Percentiles rank a stretch among this genome's conserved stretches.
Conservation (phyloP, 2,888 invertebrate species). For the Halocaridina rubra region DNA sequence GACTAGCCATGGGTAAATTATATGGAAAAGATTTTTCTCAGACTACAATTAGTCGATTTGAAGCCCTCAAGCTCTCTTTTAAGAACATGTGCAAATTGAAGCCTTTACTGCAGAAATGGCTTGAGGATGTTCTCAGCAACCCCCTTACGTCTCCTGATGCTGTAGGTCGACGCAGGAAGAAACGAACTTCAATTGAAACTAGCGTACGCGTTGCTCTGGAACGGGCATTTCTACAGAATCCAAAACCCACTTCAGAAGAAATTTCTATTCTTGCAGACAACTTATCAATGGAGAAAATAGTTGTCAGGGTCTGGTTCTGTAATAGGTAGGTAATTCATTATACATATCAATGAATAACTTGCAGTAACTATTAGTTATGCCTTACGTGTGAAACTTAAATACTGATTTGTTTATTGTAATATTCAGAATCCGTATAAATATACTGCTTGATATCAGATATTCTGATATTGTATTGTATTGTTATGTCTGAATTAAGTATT, state of each 20-base stretch:
- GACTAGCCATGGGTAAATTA: conserved; percentile 97
- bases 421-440: too few species aligned
- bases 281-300: conserved; percentile 97
- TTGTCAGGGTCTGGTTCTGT: conserved; percentile 92
- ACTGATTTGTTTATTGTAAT: too few species aligned
- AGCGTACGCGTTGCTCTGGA: conserved; percentile 92
- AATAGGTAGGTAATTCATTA: conserved; percentile 77
- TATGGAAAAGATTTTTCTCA: conserved; percentile 99
- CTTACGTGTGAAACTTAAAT: too few species aligned
- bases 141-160: conserved; percentile 85
- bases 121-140: conserved; percentile 88
- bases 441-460: too few species aligned
- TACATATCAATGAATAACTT: too few species aligned
- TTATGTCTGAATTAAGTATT: too few species aligned
- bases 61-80: conserved; percentile 97
- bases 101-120: conserved; percentile 96
- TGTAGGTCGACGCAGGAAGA: conserved; percentile 92
- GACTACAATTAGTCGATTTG: conserved; percentile 98
- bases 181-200: conserved; percentile 95
- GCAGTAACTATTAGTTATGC: too few species aligned
- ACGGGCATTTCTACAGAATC: conserved; percentile 92
- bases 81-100: conserved; percentile 99
- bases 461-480: too few species aligned
- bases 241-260: conserved; percentile 96
- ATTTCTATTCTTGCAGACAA: conserved; percentile 92